Evolutionary conservation across 2,113 vertebrate species (phyloP), one percentile per base, ranked within the genome.

Genomic region (Hyperoodon ampullatus): DNA sequence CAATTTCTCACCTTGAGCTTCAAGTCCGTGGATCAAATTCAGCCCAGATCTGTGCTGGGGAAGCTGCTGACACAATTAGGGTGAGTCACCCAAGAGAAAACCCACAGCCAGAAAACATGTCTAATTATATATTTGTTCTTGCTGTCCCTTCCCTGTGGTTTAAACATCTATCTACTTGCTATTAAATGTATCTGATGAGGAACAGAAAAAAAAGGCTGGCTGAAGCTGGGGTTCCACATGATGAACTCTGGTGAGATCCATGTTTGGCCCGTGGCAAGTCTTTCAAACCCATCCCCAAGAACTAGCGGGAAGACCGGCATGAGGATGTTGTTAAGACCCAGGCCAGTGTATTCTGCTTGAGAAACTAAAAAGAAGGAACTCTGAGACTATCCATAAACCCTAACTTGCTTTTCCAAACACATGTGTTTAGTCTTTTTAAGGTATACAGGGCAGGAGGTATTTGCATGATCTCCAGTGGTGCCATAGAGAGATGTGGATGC

Each of bases 11-110:
- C 88, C 80, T 96, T n/a, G 0, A 86, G 89, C 88, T 98, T 97
- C 87, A 97, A 97, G 93, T 97, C 96, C 85, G 84, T 88, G 95
- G 94, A 98, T 97, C 80, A 97, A 95, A 95, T 89, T 5, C 97
- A 98, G 95, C 94, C 96, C 88, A 88, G 82, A 96, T 93, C 78
- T 96, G 93, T 98, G 92, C 68, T 97, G 71, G 39, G 61, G 55
- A 93, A 96, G 58, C 60, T 92, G 75, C 55, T 94, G 82, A 95
- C 60, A 95, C 89, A 83, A 70, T 95, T 97, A 97, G 96, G 44
- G 68, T 91, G 77, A 96, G 44, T 24, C 86, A 97, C 91, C 24
- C 81, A 95, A 91, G 24, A 97, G 88, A 77, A 97, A 98, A 96
- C n/a, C 26, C n/a, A 71, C 78, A 26, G 30, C 26, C 86, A 80